These are phyloP conservation scores for Hydractinia symbiolongicarpus DNA, from an alignment of 30 jellyfish, hydroid and myxozoan genomes.

Conservation along the genomic window DNA sequence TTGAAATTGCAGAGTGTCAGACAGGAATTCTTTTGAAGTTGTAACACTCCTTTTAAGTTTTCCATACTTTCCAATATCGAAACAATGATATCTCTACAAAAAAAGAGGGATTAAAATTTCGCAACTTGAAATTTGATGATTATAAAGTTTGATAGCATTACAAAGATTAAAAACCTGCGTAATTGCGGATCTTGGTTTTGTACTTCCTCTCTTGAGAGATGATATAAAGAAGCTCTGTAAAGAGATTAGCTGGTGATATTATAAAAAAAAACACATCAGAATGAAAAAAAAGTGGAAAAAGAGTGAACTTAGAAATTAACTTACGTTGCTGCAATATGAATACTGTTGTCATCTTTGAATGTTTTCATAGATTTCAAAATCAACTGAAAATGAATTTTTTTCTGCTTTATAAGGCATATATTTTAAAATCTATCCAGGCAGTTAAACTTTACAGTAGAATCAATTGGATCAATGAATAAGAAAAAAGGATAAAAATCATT, in stretches of 20 bases:
- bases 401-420: not conserved
- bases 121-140: too few relatives aligned
- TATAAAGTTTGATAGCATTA: not conserved
- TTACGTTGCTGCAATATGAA: constrained; percentile 32
- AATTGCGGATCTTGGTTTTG: constrained; percentile 8
- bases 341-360: constrained; percentile 11
- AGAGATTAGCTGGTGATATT: not conserved
- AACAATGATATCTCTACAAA: constrained; percentile 21
- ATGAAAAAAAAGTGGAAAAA: not conserved
- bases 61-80: constrained; percentile 29
- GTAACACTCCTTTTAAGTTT: constrained; percentile 28
- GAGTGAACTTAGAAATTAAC: not conserved
- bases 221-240: constrained; percentile 33
- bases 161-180: not conserved
- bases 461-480: not conserved
- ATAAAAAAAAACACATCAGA: not conserved
- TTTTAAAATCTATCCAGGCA: not conserved
- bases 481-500: too few relatives aligned
- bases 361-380: constrained; percentile 24
- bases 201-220: constrained; percentile 30
- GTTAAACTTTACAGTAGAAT: not conserved
- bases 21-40: constrained; percentile 47
- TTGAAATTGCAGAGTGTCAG: constrained; percentile 42
- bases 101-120: not conserved
- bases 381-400: not conserved